Base-by-base conservation (phyloP, 2,888 invertebrate species). In the Lamellibrachia columna region DNA sequence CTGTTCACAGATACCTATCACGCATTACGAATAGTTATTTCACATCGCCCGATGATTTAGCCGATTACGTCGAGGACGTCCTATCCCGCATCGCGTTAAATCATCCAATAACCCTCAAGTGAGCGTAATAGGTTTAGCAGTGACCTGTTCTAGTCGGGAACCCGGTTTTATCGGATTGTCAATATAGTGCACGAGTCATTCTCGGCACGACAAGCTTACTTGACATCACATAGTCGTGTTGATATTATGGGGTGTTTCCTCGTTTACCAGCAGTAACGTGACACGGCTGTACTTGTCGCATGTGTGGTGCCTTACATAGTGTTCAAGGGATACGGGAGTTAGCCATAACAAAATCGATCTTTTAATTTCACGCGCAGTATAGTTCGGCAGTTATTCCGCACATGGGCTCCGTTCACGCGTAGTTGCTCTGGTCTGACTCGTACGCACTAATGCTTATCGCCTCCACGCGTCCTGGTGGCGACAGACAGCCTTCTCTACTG, bases 361-460 rank as follows among this genome's bases (percentile, higher is more conserved):
- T 75, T n/a, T 75, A 75, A 75, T 75, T 75, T 75, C 75, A 75
- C 75, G 75, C 15, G 75, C 75, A n/a, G 22, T 75, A 75, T 75
- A 75, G 15, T 15, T 3, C 75, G 22, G n/a, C 22, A n/a, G 75
- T 15, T 11, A 75, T n/a, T 11, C 2, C 3, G 75, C 60, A 22
- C 75, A 75, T 1, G 15, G 75, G 75, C 75, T 75, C 40, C 40
- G 40, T 40, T 75, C 58, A 58, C 8, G 58, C 58, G 58, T 15
- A 22, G 75, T 75, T 15, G 75, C 75, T 22, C 22, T 6, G 22
- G 75, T 75, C 22, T 75, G 75, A 75, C 22, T 22, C 6, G 75
- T 22, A 22, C 75, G 75, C 75, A 75, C 75, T 22, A 22, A 22
- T n/a, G 75, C 75, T 22, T 75, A 75, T 75, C 75, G 2, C 4